These are phyloP conservation scores for Orussus abietinus DNA, from an alignment of 1,140 invertebrate species.

Conservation along the genomic window DNA sequence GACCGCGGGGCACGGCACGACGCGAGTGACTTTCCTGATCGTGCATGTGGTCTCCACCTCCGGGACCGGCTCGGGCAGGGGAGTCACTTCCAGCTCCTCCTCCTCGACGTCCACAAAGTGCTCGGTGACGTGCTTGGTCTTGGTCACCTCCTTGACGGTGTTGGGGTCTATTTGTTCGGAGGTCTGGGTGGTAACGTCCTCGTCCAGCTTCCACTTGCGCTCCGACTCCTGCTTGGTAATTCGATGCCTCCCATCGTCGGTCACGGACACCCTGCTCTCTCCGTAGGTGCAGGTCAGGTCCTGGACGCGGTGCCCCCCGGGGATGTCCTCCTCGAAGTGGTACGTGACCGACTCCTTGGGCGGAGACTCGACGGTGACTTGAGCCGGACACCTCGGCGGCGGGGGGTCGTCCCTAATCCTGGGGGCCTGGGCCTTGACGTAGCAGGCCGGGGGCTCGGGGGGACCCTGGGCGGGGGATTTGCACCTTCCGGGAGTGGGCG, in stretches of 20 bases:
- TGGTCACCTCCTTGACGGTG: too few relatives aligned
- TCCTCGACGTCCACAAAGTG: not conserved
- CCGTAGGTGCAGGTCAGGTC: slow-evolving; percentile 8
- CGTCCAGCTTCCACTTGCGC: not conserved
- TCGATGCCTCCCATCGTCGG: slow-evolving; percentile 17
- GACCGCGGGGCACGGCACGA: slow-evolving; percentile 32
- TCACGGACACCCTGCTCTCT: slow-evolving; percentile 26
- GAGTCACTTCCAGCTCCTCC: not conserved
- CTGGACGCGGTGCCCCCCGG: slow-evolving; percentile 25
- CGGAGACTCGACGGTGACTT: slow-evolving; percentile 19
- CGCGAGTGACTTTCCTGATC: slow-evolving; percentile 27
- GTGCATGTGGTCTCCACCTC: slow-evolving; percentile 26
- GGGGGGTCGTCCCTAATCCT: slow-evolving; percentile 29
- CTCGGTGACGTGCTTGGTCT: not conserved
- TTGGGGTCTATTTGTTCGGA: not conserved
- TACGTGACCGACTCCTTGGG: slow-evolving; percentile 27
- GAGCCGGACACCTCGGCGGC: slow-evolving; percentile 24
- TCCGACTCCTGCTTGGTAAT: not conserved
- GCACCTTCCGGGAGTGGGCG: slow-evolving; percentile 31
- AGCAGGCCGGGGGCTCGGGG: slow-evolving; percentile 28
- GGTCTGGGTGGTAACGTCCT: not conserved
- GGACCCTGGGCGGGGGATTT: slow-evolving; percentile 39
- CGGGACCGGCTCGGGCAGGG: not conserved
- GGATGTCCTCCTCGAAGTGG: slow-evolving; percentile 39
- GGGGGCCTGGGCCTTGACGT: slow-evolving; percentile 34